A percentile compares a stretch with the other conserved stretches of the same genome.
phyloP scores from a whole-genome alignment of 2,888 invertebrate genomes.

The Timandra comae region DNA sequence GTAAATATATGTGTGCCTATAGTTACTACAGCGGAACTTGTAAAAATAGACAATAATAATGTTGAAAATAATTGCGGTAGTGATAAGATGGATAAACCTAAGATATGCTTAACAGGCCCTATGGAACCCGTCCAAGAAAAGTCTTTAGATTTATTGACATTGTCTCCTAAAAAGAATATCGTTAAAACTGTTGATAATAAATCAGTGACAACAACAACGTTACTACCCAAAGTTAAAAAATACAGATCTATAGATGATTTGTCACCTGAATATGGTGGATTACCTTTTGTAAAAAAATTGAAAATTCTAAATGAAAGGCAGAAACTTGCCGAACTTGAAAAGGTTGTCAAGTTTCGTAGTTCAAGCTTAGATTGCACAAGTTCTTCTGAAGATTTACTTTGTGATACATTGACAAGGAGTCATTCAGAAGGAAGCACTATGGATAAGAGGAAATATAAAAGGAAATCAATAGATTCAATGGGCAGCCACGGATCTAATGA shows the following conservation, averaged over 20 bases:
- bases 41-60: constrained; percentile 71
- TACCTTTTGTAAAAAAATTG: constrained; percentile 91
- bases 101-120: constrained; percentile 61
- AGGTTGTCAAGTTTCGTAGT: constrained; percentile 84
- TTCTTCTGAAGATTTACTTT: constrained; percentile 75
- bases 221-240: constrained; percentile 76
- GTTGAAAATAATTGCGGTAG: constrained; percentile 47
- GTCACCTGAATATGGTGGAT: constrained; percentile 89
- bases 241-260: constrained; percentile 91
- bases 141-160: constrained; percentile 60
- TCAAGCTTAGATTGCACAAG: constrained; percentile 86
- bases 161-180: constrained; percentile 53
- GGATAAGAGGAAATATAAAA: constrained; percentile 72
- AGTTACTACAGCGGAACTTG: constrained; percentile 66
- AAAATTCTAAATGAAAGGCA: constrained; percentile 93
- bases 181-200: constrained; percentile 40
- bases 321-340: constrained; percentile 88
- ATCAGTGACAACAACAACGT: constrained; percentile 36
- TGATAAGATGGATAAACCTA: constrained; percentile 57
- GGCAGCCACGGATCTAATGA: constrained; percentile 81
- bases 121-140: constrained; percentile 67
- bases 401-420: constrained; percentile 82
- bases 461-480: constrained; percentile 58
- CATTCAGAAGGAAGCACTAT: constrained; percentile 89
- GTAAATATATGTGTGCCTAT: constrained; percentile 55